Evolutionary conservation across 2,797 vertebrate species (phyloP), one percentile per base, ranked within the genome.

Genomic region (Tolypeutes matacus): DNA sequence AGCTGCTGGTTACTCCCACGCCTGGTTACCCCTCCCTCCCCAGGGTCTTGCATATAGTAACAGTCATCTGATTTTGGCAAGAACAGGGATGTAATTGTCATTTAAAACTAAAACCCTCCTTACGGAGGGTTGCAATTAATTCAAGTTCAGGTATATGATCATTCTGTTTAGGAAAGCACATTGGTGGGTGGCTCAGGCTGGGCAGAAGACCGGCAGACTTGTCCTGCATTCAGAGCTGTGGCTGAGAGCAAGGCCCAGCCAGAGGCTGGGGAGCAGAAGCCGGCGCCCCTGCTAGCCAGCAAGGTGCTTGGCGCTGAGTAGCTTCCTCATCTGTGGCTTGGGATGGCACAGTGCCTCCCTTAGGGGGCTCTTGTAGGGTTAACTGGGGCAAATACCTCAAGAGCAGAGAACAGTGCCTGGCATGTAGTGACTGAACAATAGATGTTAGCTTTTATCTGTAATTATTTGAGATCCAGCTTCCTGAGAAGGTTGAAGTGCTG

Each of bases 81-180:
- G 53, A 72, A 72, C 49, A 89, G 91, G 64, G 60, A 73, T 80
- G 49, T 27, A 23, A 86, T 42, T 83, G 75, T 80, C 75, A 86
- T 91, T 91, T 23, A 53, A 93, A 95, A 93, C 60, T 70, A 93
- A 96, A 96, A 87, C 39, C 51, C 53, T n/a, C 17, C 46, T 58
- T 5, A 21, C 36, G 18, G 62, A 77, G 62, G 58, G 34, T 76
- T 90, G 65, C 25, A 62, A 70, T 62, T 53, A 78, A 82, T 72
- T 81, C 11, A 34, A 62, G 25, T 56, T 92, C 39, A 8, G 36
- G 25, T 42, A 46, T 39, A 27, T 42, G 21, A 85, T 85, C 67
- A 53, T 91, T 89, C 85, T 82, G 46, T 69, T 86, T n/a, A 73
- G 39, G 36, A 64, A 91, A 92, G 46, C 27, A 49, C 29, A 39